A percentile compares a stretch with the other conserved stretches of the same genome.
Conservation (phyloP, 1,140 invertebrate genomes). For the Choristoneura fumiferana region DNA sequence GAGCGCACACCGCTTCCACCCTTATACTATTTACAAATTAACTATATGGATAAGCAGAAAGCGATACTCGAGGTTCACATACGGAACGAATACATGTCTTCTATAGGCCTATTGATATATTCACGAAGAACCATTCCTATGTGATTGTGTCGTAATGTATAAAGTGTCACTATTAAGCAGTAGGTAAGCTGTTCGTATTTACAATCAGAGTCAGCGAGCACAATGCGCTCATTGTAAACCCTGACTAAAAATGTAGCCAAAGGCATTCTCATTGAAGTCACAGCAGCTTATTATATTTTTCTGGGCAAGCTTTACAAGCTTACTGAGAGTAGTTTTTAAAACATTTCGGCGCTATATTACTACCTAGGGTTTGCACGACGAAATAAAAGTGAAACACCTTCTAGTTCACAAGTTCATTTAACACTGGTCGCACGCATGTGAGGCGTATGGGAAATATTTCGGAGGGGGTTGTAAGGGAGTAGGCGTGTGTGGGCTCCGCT, state of each 20-base stretch:
- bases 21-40: constrained; percentile 34
- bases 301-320: constrained; percentile 11
- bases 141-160: constrained; percentile 55
- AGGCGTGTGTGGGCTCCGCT: constrained; percentile 29
- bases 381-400: constrained; percentile 41
- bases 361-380: constrained; percentile 12
- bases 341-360: constrained; percentile 18
- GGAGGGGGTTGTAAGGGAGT: constrained; percentile 19
- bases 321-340: constrained; percentile 1
- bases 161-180: constrained; percentile 57
- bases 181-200: constrained; percentile 59
- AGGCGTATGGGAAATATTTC: constrained; percentile 14
- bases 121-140: constrained; percentile 44
- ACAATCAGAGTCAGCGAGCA: constrained; percentile 40
- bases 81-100: constrained; percentile 28
- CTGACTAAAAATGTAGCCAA: constrained; percentile 11
- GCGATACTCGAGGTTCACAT: constrained; percentile 28
- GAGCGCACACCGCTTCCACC: constrained; percentile 24
- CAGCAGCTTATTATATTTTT: constrained; percentile 16
- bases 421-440: constrained; percentile 20
- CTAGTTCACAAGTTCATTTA: constrained; percentile 30
- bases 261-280: background rate
- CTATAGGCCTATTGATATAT: constrained; percentile 51
- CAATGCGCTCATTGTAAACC: constrained; percentile 25
- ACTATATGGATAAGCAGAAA: constrained; percentile 30